A percentile compares a stretch with the other conserved stretches of the same genome.
Conservation (phyloP, 2,797 vertebrate species). For the Podarcis lilfordi region DNA sequence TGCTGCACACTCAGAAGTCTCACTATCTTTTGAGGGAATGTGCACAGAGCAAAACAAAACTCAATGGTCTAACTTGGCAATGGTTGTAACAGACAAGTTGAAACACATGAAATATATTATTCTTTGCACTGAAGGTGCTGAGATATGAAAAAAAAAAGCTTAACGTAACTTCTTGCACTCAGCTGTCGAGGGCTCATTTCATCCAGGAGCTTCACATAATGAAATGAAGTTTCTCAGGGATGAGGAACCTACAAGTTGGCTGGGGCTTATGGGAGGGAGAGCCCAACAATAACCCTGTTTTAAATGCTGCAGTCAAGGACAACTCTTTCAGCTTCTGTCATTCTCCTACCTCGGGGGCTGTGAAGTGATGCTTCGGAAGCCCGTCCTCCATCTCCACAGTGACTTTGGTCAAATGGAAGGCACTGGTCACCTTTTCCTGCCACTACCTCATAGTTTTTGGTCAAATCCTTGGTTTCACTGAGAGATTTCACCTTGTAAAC, state of each 20-base stretch:
- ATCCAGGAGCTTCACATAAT: too few species aligned
- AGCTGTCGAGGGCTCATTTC: too few species aligned
- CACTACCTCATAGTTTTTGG: slow-evolving; percentile 92
- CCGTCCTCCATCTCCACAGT: slow-evolving; percentile 94
- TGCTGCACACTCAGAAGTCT: too few species aligned
- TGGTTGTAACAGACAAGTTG: background rate
- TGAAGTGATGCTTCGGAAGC: slow-evolving; percentile 93
- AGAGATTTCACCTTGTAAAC: slow-evolving; percentile 93
- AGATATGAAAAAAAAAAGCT: background rate
- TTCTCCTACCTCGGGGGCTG: slow-evolving; percentile 91
- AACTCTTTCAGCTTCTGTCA: background rate
- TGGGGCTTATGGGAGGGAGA: background rate
- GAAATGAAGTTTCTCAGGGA: too few species aligned
- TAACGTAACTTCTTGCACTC: too few species aligned
- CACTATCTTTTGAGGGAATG: too few species aligned
- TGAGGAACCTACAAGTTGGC: too few species aligned
- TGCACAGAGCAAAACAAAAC: too few species aligned
- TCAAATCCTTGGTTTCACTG: slow-evolving; percentile 90
- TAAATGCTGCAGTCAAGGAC: background rate
- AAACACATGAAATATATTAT: background rate
- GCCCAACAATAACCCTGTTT: background rate
- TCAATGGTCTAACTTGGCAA: background rate
- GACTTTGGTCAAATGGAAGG: slow-evolving; percentile 94
- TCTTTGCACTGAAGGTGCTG: background rate
- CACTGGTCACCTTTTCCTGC: slow-evolving; percentile 98